Conservation (phyloP, 2,888 invertebrate genomes). For the Pristionchus entomophagus region DNA sequence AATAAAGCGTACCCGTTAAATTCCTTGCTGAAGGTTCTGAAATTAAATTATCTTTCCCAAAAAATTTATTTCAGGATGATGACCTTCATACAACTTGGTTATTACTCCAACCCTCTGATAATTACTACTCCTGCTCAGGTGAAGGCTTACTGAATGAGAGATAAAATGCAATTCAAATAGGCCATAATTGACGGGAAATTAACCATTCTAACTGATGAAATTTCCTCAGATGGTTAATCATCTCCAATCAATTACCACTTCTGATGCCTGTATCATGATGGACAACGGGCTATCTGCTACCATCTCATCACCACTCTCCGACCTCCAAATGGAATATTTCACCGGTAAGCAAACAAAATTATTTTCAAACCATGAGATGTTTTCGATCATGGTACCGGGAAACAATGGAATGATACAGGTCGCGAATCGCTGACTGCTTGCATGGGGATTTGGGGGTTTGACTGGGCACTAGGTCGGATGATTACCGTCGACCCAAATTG, state of each 20-base stretch:
- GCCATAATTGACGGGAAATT: too few relatives aligned
- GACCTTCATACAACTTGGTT: slow-evolving; percentile 10
- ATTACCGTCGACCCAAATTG: neutral
- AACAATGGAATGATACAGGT: too few relatives aligned
- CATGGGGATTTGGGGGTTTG: too few relatives aligned
- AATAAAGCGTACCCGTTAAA: too few relatives aligned
- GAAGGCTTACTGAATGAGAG: neutral
- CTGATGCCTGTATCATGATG: slow-evolving; percentile 34
- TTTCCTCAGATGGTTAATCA: neutral
- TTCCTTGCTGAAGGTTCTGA: neutral
- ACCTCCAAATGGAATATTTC: slow-evolving; percentile 41
- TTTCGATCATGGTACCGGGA: neutral
- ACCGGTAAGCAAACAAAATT: neutral
- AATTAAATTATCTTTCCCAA: neutral
- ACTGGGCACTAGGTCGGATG: too few relatives aligned
- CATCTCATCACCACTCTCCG: neutral
- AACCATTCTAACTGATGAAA: too few relatives aligned
- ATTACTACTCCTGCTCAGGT: slow-evolving; percentile 23
- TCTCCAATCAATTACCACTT: neutral
- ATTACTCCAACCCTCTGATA: neutral
- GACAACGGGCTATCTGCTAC: neutral
- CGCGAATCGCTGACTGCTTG: too few relatives aligned
- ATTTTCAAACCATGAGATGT: neutral
- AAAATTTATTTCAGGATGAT: slow-evolving; percentile 10
- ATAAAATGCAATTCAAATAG: too few relatives aligned